Evolutionary conservation across 1,140 invertebrate species (phyloP).

Genomic region (Liolophura sinensis): DNA sequence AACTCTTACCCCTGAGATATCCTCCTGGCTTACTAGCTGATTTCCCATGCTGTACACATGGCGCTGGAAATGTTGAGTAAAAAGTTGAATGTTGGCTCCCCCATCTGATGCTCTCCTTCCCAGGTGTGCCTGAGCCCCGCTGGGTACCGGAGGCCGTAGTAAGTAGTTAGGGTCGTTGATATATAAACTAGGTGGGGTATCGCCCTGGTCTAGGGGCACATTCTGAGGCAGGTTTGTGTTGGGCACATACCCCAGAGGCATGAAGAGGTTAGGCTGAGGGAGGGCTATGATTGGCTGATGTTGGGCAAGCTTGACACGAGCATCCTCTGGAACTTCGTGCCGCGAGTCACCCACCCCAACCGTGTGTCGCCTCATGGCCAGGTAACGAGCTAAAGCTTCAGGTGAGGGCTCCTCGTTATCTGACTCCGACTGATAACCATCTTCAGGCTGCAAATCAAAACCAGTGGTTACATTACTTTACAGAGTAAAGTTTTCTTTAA

Average conservation of each 20-base stretch:
- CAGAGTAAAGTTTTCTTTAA: no score
- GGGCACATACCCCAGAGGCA: constrained; percentile 52
- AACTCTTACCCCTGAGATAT: constrained; percentile 19
- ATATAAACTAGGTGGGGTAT: no score
- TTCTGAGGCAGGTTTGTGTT: constrained; percentile 71
- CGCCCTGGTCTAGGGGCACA: constrained; percentile 6
- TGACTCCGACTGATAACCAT: constrained; percentile 62
- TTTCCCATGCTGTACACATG: constrained; percentile 64
- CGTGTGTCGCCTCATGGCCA: constrained; percentile 79
- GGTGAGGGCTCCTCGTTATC: constrained; percentile 60
- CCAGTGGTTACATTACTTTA: no score
- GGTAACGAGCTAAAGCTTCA: constrained; percentile 56
- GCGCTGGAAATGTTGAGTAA: constrained; percentile 41
- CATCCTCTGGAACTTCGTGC: constrained; percentile 67
- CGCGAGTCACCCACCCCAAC: constrained; percentile 88
- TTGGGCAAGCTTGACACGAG: constrained; percentile 49
- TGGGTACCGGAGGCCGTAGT: neutral
- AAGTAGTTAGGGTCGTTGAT: neutral
- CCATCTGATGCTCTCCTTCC: constrained; percentile 93
- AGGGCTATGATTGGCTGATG: constrained; percentile 44
- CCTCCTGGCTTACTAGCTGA: constrained; percentile 65
- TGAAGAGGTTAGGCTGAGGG: constrained; percentile 38
- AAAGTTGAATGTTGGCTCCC: constrained; percentile 79
- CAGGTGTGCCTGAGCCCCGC: constrained; percentile 71
- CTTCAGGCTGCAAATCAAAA: constrained; percentile 32